Conservation (phyloP, 2,797 vertebrate species). For the Paguma larvata region DNA sequence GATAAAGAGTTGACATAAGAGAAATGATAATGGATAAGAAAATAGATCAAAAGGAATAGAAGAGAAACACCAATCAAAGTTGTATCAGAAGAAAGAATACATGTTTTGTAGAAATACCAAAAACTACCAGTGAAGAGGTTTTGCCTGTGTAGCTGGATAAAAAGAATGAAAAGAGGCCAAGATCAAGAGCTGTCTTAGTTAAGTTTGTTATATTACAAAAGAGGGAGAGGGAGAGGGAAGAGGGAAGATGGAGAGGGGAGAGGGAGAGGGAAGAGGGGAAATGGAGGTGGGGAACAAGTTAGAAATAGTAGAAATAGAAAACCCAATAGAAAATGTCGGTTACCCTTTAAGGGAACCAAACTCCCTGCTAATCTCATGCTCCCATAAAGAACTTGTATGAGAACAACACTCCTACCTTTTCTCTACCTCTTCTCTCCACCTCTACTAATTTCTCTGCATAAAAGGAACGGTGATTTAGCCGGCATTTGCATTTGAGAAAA, state of each 20-base stretch:
- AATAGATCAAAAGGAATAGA: neutral
- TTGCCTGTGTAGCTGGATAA: neutral
- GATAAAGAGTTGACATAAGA: neutral
- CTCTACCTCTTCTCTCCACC: neutral
- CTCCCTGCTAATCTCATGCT: neutral
- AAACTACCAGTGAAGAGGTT: neutral
- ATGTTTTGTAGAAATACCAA: neutral
- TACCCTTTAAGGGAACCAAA: neutral
- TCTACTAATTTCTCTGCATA: neutral
- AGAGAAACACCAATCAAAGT: neutral
- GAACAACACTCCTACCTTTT: neutral
- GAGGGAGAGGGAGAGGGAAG: neutral
- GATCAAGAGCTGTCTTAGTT: neutral
- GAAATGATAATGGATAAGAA: neutral
- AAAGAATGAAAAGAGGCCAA: neutral
- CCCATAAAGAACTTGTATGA: neutral
- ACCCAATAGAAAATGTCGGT: neutral
- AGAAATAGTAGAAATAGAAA: neutral
- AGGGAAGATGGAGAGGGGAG: neutral
- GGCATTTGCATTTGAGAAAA: neutral
- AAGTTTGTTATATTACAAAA: neutral
- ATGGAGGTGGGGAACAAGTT: neutral
- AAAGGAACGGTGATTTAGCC: neutral
- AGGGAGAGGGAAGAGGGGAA: neutral
- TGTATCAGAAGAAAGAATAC: neutral